Evolutionary conservation across 2,797 vertebrate genomes (phyloP).

Genomic region (Chelonia mydas): DNA sequence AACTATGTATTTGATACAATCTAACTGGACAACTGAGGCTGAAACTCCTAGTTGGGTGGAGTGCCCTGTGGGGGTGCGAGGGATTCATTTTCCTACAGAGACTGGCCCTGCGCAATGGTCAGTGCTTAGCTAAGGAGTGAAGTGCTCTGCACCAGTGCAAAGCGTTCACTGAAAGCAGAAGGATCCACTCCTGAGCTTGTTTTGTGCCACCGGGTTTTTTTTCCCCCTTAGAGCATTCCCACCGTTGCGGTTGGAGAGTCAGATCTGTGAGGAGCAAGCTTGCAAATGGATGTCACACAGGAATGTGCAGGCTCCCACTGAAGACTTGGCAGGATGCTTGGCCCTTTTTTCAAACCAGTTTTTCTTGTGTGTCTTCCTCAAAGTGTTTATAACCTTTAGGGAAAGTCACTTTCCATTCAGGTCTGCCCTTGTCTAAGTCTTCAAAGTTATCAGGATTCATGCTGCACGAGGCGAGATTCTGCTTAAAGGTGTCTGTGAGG

Average conservation of each 20-base stretch:
- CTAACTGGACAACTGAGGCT: too few species aligned
- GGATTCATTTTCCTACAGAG: background rate
- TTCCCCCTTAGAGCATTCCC: background rate
- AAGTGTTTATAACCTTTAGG: too few species aligned
- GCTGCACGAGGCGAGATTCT: background rate
- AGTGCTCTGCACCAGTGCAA: background rate
- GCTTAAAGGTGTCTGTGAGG: background rate
- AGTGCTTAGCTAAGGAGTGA: background rate
- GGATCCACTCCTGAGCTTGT: background rate
- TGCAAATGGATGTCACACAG: background rate
- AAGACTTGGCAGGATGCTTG: background rate
- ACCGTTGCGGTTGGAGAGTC: background rate
- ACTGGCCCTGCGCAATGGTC: too few species aligned
- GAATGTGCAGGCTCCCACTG: background rate
- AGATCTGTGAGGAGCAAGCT: background rate
- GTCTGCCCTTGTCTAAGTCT: background rate
- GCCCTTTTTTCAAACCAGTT: background rate
- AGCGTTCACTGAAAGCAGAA: background rate
- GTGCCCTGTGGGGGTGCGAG: background rate
- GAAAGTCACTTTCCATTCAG: background rate
- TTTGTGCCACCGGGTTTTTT: background rate
- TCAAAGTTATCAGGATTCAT: background rate
- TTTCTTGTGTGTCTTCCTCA: background rate
- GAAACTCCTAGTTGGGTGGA: too few species aligned
- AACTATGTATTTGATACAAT: too few species aligned